These are phyloP conservation scores for Scylla paramamosain DNA, from an alignment of 1,140 invertebrate species.

Conservation along the genomic window DNA sequence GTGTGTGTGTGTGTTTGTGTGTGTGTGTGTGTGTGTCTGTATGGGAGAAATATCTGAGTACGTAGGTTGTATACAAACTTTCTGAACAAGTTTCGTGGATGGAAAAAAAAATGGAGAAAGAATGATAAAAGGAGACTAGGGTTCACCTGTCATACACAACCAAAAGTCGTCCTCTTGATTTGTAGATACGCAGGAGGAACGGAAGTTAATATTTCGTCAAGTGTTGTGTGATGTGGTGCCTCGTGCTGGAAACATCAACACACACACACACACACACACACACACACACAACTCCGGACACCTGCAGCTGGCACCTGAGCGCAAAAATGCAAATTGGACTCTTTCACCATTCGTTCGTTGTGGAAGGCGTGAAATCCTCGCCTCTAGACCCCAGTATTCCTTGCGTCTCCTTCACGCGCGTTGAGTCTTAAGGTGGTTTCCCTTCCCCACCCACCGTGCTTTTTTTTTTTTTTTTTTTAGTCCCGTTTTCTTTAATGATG, in stretches of 20 bases:
- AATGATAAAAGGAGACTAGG: not conserved
- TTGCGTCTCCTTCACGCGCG: conserved; percentile 30
- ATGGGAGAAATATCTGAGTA: no score
- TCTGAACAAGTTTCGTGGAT: not conserved
- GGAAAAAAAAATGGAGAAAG: not conserved
- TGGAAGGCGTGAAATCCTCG: not conserved
- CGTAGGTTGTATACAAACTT: not conserved
- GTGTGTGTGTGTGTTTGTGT: not conserved
- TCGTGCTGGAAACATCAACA: not conserved
- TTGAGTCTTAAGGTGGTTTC: not conserved
- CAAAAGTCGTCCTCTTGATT: not conserved
- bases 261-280: conserved; percentile 49
- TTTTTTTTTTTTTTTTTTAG: conserved; percentile 31
- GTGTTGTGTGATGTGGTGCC: not conserved
- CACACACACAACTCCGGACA: conserved; percentile 16
- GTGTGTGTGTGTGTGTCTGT: not conserved
- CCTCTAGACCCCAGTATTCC: not conserved
- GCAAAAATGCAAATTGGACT: no score
- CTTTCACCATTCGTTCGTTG: not conserved
- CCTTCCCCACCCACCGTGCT: not conserved
- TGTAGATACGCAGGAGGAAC: no score
- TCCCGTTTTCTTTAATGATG: conserved; percentile 71
- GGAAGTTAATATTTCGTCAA: not conserved
- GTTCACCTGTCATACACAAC: not conserved
- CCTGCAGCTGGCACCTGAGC: not conserved